Evolutionary conservation across 2,888 invertebrate genomes (phyloP), one percentile per base, ranked within the genome.

Genomic region (Drosophila rellima): DNA sequence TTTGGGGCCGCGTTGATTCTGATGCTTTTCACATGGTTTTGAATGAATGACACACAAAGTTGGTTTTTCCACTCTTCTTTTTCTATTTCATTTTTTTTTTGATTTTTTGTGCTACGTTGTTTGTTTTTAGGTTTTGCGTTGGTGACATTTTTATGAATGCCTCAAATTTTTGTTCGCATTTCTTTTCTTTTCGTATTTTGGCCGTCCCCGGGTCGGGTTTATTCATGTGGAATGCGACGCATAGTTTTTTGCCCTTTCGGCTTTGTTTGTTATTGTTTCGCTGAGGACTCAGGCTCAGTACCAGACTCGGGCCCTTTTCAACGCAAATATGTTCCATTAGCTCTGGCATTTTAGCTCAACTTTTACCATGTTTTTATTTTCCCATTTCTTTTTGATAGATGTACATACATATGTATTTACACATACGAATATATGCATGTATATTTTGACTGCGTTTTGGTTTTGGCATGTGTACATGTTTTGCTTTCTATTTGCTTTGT

Each of bases 131-230:
- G 72, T 61, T 78, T 74, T 75, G 78, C 78, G 78, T 75, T 78
- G 73, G 82, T 85, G 84, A 85, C 87, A 85, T 85, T 85, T 85
- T 85, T 85, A 89, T 85, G 87, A 89, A 85, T 85, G 87, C 89
- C 73, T 80, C 84, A 87, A 86, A 84, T 80, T 82, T 80, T 78
- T 88, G 74, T 64, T 61, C 64, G 65, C 63, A 73, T 83, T 86
- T 62, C 35, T 59, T 74, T 67, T 57, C 64, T 70, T 70, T 63
- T 52, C 15, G 44, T 42, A 31, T 65, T 57, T 51, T 47, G 37
- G 57, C 26, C 26, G 42, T 52, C n/a, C 42, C 40, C 51, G 47
- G 66, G 69, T 52, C 59, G 69, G 70, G 86, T 42, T 85, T 72
- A 88, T 83, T 88, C 82, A 85, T 83, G 82, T 86, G 82, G 79